Percentiles rank a stretch among this genome's conserved stretches.
These are phyloP conservation scores for Myotis lucifugus DNA, from an alignment of 2,113 vertebrate species.

Conservation along the genomic window DNA sequence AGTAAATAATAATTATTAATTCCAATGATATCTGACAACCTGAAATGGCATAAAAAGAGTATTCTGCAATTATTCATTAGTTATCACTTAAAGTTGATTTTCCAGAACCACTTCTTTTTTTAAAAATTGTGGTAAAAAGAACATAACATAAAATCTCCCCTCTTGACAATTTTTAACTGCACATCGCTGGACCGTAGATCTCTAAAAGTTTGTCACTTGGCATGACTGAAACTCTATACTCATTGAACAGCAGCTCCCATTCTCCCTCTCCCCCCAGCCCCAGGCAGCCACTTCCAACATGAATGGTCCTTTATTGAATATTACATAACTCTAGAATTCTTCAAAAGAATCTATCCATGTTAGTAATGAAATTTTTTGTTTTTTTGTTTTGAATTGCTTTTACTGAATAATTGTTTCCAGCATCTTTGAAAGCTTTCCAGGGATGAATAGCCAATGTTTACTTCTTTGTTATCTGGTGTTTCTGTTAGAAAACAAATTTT, in stretches of 20 bases:
- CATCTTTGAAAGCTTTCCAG: slow-evolving; percentile 6
- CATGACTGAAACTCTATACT: not conserved
- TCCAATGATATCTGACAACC: not conserved
- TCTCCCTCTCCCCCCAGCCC: rapidly evolving
- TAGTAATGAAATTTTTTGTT: not conserved
- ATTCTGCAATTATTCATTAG: not conserved
- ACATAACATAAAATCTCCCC: not conserved
- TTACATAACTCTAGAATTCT: not conserved
- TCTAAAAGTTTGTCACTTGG: not conserved
- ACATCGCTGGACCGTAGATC: not conserved
- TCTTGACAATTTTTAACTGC: not conserved
- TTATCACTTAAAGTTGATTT: slow-evolving; percentile 31
- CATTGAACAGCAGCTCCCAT: not conserved
- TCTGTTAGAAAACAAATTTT: slow-evolving; percentile 47
- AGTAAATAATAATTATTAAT: not conserved
- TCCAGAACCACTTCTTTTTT: not conserved
- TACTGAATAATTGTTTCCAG: slow-evolving; percentile 56
- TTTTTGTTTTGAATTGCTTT: slow-evolving; percentile 22
- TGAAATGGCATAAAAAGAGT: not conserved
- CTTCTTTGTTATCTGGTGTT: slow-evolving; percentile 50
- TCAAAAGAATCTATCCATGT: not conserved
- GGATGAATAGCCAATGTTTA: slow-evolving; percentile 25
- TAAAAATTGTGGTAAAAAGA: not conserved
- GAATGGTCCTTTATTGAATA: slow-evolving; percentile 18
- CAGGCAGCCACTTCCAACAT: not conserved